phyloP scores from a whole-genome alignment of 30 jellyfish, hydroid and myxozoan species.

The Rhopilema esculentum region DNA sequence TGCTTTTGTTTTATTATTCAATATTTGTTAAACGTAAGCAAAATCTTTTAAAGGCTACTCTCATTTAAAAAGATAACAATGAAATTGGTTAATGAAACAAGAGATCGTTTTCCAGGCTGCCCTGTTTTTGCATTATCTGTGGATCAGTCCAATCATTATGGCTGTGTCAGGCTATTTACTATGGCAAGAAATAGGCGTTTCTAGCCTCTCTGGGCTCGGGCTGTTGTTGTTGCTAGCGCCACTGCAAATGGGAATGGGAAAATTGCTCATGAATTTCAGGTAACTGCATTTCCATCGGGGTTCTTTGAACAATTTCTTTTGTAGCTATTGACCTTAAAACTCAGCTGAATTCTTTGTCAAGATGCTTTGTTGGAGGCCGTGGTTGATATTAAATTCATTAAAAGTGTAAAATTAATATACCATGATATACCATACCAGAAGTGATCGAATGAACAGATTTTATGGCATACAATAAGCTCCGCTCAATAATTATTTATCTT shows the following conservation, averaged over 20 bases:
- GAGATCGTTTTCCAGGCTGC: conserved; percentile 75
- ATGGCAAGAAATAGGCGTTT: conserved; percentile 80
- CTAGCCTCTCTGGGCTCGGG: conserved; percentile 88
- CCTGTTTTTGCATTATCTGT: conserved; percentile 77
- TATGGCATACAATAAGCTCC: too few species aligned
- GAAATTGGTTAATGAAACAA: too few species aligned
- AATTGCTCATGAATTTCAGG: conserved; percentile 80
- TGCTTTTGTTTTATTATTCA: neutral
- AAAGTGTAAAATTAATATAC: too few species aligned
- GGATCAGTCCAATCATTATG: conserved; percentile 81
- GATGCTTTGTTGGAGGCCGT: neutral
- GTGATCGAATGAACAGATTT: too few species aligned
- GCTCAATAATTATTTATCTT: too few species aligned
- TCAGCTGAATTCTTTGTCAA: neutral
- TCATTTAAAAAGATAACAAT: neutral
- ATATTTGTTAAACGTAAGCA: neutral
- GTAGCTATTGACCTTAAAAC: neutral
- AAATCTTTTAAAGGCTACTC: too few species aligned
- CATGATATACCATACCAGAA: too few species aligned
- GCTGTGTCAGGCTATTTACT: conserved; percentile 42
- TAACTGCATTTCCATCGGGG: conserved; percentile 31
- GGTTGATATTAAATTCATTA: too few species aligned
- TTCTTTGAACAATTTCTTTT: neutral
- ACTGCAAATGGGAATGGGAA: conserved; percentile 79
- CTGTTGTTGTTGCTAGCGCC: conserved; percentile 81